Base-by-base conservation (phyloP, 2,113 vertebrate species). In the Eidolon helvum region DNA sequence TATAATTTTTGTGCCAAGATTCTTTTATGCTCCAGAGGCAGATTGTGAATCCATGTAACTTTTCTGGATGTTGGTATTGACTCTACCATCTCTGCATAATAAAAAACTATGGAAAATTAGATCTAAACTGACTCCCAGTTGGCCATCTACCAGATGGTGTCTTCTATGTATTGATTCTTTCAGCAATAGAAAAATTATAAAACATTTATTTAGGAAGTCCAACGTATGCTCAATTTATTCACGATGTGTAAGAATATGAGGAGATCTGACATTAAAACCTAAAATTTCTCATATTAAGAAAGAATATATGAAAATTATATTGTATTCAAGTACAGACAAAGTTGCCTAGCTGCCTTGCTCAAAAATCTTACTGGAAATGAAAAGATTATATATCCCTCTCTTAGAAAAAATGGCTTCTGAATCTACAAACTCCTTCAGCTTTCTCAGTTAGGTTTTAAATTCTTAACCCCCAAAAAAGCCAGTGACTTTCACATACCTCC, bases 151-250 rank as follows among this genome's bases (percentile, higher is more conserved):
- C 86, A 91, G 24, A 72, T 5, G 1, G 40, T 38, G n/a, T 94
- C 80, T 35, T 93, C 85, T 72, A 38, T 43, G 18, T 26, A 40
- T 40, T 61, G 69, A 83, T 96, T 92, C n/a, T 83, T 96, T 84
- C 59, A 66, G 65, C 66, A 94, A 77, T 22, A 88, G 33, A 63
- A 94, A 95, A 92, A 89, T 94, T 33, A 83, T 19, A 91, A 89
- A 88, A 84, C 77, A 66, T 90, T 95, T n/a, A 93, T 94, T 88
- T 84, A 86, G 40, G 22, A 85, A 93, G 45, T 88, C 75, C 24
- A 78, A 45, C 4, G 15, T 26, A 61, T 84, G 43, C 5, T 66
- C 80, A 79, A 57, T 91, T 87, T 77, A 61, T 63, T 82, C 35
- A 59, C 84, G 26, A 80, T 33, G 1, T 18, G 4, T 43, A 88